Evolutionary conservation across 2,888 invertebrate genomes (phyloP), one percentile per base, ranked within the genome.

Genomic region (Nymphalis c-album): DNA sequence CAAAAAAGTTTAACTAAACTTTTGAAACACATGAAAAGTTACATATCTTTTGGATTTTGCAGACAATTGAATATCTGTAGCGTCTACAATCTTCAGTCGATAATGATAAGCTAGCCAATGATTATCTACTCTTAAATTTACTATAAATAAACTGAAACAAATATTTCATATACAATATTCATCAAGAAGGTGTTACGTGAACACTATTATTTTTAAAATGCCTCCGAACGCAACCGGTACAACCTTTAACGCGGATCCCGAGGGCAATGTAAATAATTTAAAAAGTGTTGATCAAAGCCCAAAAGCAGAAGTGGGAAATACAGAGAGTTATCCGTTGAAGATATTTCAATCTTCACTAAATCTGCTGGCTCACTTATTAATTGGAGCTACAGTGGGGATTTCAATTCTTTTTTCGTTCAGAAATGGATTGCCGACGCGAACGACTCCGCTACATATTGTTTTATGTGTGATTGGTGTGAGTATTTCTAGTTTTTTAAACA

Each of bases 381-480:
- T 88, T 63, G 90, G 90, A 20, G 74, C 80, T 20, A 80, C 84
- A 7, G 85, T 86, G 2, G 85, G 84, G 26, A 70, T 82, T 7
- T 64, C 70, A 3, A 16, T 87, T 0, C 31, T 84, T 10, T 90
- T 77, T 64, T 76, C 85, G 1, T 80, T 87, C 8, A 78, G 81
- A 66, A 69, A 68, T 71, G 85, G 84, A 31, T 16, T 79, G 8
- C 86, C 87, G 0, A 22, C 85, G 7, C 75, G 76, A 61, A 70
- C 81, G 0, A 87, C 85, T 8, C 71, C 75, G 26, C 67, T 80
- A 53, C 90, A 91, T 69, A 80, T 90, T 31, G 69, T 85, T 6
- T 72, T 90, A 59, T 90, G 90, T 75, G 87, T 89, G 17, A 67
- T 86, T 62, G 91, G 91, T 78, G 91, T 91, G 74, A 88, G 91